Percentiles rank a stretch among this genome's conserved stretches.
phyloP scores from a whole-genome alignment of 2,797 vertebrate species.

The Sphenodon punctatus region DNA sequence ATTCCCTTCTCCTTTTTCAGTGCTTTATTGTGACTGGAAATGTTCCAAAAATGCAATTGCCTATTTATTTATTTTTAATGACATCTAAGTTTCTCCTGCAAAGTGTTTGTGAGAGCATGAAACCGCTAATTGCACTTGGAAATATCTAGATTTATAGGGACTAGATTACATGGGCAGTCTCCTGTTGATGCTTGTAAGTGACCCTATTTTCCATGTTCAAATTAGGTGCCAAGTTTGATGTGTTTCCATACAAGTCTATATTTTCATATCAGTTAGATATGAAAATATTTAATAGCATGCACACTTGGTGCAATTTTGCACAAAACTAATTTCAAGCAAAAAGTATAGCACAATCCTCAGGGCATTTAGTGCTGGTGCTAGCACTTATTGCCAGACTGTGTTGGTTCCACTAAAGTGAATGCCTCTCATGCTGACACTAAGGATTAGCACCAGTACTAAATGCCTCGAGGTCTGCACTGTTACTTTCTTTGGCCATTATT shows the following conservation, averaged over 20 bases:
- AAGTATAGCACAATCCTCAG: no score
- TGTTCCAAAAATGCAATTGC: background rate
- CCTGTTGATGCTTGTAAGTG: background rate
- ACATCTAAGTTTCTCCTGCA: background rate
- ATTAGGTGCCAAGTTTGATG: slow-evolving; percentile 18
- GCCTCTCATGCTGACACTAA: no score
- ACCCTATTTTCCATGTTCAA: slow-evolving; percentile 9
- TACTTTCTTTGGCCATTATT: background rate
- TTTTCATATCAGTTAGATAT: background rate
- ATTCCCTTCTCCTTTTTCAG: background rate
- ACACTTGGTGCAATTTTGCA: background rate
- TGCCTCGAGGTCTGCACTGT: background rate
- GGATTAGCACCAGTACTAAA: background rate
- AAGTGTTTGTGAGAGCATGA: background rate
- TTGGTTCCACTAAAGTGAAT: no score
- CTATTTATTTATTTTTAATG: slow-evolving; percentile 21
- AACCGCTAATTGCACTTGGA: background rate
- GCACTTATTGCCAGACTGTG: no score
- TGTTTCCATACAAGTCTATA: slow-evolving; percentile 14
- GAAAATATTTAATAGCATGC: background rate
- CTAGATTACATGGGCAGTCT: background rate
- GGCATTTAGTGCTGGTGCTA: no score
- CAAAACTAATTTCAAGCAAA: no score
- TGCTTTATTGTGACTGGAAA: background rate
- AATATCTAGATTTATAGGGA: background rate